phyloP scores from a whole-genome alignment of 2,888 invertebrate species.

The Hanleya hanleyi region DNA sequence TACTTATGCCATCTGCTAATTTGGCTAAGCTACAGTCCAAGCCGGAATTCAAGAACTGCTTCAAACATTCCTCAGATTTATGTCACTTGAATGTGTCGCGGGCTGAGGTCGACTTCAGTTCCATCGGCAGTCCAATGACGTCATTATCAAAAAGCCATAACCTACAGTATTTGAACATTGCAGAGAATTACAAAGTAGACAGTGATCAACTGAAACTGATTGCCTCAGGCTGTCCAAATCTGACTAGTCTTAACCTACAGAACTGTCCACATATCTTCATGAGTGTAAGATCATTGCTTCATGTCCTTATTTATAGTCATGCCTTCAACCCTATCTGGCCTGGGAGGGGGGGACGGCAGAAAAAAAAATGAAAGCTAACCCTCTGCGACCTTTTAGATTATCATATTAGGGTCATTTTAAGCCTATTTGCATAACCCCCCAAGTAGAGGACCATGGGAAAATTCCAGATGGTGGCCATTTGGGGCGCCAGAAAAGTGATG shows the following conservation, averaged over 20 bases:
- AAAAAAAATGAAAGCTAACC: too few species aligned
- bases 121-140: slow-evolving; percentile 38
- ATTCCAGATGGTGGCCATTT: too few species aligned
- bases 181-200: slow-evolving; percentile 53
- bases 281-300: too few species aligned
- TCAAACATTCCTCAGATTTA: slow-evolving; percentile 45
- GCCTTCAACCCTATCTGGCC: too few species aligned
- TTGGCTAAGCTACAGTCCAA: slow-evolving; percentile 51
- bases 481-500: too few species aligned
- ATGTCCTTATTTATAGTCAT: too few species aligned
- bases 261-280: not conserved
- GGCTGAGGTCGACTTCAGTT: slow-evolving; percentile 38
- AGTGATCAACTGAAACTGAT: slow-evolving; percentile 54
- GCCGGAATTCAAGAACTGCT: slow-evolving; percentile 48
- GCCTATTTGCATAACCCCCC: too few species aligned
- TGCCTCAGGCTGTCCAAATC: slow-evolving; percentile 56
- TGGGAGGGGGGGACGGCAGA: too few species aligned
- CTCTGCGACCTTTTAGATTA: too few species aligned
- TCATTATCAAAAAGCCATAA: slow-evolving; percentile 36
- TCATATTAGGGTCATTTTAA: too few species aligned
- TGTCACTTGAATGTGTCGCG: slow-evolving; percentile 52
- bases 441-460: too few species aligned
- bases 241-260: slow-evolving; percentile 62
- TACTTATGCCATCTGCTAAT: slow-evolving; percentile 62
- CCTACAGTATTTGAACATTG: slow-evolving; percentile 59